Percentiles rank a stretch among this genome's conserved stretches.
Evolutionary conservation across 2,797 vertebrate species (phyloP).

Genomic region (Myotis findleyi): DNA sequence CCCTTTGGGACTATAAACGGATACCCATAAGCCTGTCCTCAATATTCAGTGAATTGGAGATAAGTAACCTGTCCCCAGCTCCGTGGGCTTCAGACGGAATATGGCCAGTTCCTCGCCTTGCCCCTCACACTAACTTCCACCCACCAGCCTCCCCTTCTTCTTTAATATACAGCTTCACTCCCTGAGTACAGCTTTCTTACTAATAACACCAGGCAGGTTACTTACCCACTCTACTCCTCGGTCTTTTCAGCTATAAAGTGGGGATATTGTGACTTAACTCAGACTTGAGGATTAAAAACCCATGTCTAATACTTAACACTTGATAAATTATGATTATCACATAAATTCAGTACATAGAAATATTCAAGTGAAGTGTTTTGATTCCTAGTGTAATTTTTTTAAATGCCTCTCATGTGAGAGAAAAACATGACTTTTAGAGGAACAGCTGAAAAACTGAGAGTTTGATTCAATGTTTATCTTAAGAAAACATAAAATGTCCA

Average conservation of each 20-base stretch:
- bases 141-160: not conserved
- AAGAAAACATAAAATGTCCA: not conserved
- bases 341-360: not conserved
- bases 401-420: not conserved
- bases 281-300: not conserved
- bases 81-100: not conserved
- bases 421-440: not conserved
- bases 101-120: not conserved
- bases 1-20: not conserved
- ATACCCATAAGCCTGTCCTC: not conserved
- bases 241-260: not conserved
- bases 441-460: not conserved
- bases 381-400: not conserved
- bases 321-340: not conserved
- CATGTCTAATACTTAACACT: not conserved
- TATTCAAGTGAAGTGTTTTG: not conserved
- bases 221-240: not conserved
- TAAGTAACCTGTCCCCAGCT: not conserved
- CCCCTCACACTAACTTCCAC: not conserved
- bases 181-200: not conserved
- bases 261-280: not conserved
- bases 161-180: not conserved
- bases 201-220: not conserved
- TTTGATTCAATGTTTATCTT: not conserved
- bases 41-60: not conserved